A percentile compares a stretch with the other conserved stretches of the same genome.
phyloP scores from a whole-genome alignment of 1,140 invertebrate genomes.

The Eurosta solidaginis region DNA sequence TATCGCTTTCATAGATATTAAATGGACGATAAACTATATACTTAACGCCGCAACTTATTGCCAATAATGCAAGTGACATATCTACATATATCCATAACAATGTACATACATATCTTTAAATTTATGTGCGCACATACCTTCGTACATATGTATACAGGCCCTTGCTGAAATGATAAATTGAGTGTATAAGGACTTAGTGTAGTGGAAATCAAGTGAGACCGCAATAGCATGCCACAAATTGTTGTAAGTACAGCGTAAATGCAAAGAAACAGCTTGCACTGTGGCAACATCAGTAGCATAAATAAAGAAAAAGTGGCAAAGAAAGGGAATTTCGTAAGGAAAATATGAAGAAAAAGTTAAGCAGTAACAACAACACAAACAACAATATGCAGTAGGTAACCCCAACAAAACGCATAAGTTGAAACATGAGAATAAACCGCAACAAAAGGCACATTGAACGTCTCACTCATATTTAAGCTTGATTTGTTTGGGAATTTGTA shows the following conservation, averaged over 20 bases:
- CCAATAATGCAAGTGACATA: neutral
- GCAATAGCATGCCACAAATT: neutral
- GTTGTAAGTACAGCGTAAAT: neutral
- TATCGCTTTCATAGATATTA: no score
- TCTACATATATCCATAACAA: neutral
- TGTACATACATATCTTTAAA: neutral
- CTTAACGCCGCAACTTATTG: no score
- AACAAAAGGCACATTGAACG: neutral
- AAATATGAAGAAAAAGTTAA: neutral
- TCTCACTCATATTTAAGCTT: slow-evolving; percentile 11
- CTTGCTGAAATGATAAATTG: slow-evolving; percentile 11
- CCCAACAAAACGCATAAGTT: neutral
- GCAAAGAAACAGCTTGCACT: neutral
- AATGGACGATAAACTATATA: no score
- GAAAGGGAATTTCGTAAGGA: neutral
- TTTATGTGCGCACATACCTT: neutral
- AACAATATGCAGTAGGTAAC: neutral
- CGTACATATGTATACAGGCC: neutral
- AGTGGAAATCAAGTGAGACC: neutral
- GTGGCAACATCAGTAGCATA: neutral
- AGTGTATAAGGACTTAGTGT: neutral
- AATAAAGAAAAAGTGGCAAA: neutral
- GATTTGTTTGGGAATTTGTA: slow-evolving; percentile 24
- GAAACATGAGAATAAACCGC: neutral
- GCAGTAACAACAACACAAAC: neutral